Conservation (phyloP, 2,888 invertebrate genomes). For the Apotomis capreana region DNA sequence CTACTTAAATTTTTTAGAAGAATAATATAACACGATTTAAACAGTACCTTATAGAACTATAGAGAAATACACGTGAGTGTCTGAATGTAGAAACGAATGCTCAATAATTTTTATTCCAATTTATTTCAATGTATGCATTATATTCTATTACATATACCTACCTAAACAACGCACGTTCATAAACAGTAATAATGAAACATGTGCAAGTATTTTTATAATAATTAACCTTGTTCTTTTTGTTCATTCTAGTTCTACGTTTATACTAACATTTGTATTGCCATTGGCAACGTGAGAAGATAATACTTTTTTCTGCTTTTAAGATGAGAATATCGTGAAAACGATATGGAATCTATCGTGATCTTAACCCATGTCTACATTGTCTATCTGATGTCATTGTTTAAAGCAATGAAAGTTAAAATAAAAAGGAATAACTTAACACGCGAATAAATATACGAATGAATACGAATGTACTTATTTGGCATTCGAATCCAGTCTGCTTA, state of each 20-base stretch:
- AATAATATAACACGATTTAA: neutral
- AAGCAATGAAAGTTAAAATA: constrained; percentile 32
- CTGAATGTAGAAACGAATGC: neutral
- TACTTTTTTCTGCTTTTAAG: neutral
- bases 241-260: neutral
- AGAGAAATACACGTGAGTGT: neutral
- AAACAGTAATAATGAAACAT: too few relatives aligned
- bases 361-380: constrained; percentile 13
- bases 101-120: too few relatives aligned
- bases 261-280: neutral
- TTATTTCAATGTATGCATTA: too few relatives aligned
- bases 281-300: neutral
- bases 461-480: constrained; percentile 43
- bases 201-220: too few relatives aligned
- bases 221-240: neutral
- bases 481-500: constrained; percentile 49
- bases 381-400: constrained; percentile 23
- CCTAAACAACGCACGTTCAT: too few relatives aligned
- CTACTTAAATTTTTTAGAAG: neutral
- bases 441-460: constrained; percentile 26
- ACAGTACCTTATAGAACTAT: too few relatives aligned
- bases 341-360: neutral
- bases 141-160: too few relatives aligned
- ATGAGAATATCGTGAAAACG: neutral
- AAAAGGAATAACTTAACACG: constrained; percentile 31